phyloP scores from a whole-genome alignment of 1,140 invertebrate genomes.

The Lordiphosa stackelbergi region DNA sequence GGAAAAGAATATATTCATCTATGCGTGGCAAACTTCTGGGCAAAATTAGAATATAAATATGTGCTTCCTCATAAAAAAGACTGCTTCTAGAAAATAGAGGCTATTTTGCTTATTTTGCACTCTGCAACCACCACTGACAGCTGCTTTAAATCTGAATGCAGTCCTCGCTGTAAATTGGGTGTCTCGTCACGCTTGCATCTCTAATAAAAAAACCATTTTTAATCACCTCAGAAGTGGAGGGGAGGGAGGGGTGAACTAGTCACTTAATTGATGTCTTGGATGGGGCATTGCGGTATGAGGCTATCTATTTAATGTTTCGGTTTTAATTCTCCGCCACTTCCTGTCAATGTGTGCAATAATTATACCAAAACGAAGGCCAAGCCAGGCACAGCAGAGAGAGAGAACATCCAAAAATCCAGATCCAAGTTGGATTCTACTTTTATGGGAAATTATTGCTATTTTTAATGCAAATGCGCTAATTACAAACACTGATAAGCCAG shows the following conservation, averaged over 20 bases:
- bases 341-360: constrained; percentile 48
- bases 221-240: too few species aligned
- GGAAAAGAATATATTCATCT: too few species aligned
- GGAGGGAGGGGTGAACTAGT: constrained; percentile 7
- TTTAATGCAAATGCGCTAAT: constrained; percentile 76
- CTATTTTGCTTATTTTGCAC: too few species aligned
- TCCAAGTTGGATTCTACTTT: constrained; percentile 55
- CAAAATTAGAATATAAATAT: too few species aligned
- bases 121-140: too few species aligned
- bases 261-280: constrained; percentile 47
- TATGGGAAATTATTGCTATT: constrained; percentile 75
- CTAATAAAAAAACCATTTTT: neutral
- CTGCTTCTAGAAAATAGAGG: too few species aligned
- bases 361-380: constrained; percentile 32
- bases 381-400: neutral
- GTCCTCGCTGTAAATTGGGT: too few species aligned
- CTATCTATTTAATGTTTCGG: constrained; percentile 69
- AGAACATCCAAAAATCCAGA: constrained; percentile 13
- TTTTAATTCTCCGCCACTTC: constrained; percentile 66
- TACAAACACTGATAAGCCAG: constrained; percentile 72
- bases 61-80: too few species aligned
- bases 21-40: too few species aligned
- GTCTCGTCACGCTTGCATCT: neutral
- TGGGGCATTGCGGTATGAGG: constrained; percentile 37
- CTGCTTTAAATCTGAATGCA: too few species aligned